Percentiles rank a stretch among this genome's conserved stretches.
phyloP scores from a whole-genome alignment of 2,888 invertebrate species.

The Muschampia plurimacula region DNA sequence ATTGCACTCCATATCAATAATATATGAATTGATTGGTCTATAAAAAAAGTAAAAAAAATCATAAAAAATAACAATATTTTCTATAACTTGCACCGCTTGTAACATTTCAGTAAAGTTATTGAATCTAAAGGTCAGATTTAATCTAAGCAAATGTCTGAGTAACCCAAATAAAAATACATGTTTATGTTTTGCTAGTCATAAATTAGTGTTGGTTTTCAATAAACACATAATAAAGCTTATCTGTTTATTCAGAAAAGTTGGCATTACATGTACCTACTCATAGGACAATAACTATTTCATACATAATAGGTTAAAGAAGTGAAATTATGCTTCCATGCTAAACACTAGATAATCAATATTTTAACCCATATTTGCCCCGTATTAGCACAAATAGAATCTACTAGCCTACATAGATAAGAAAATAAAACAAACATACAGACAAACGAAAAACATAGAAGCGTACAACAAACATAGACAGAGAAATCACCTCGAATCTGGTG shows the following conservation, averaged over 20 bases:
- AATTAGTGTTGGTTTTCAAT: neutral
- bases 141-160: too few relatives aligned
- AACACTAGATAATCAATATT: neutral
- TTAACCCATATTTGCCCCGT: neutral
- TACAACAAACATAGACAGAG: conserved; percentile 41
- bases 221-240: neutral
- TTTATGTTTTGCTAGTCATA: neutral
- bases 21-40: too few relatives aligned
- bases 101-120: too few relatives aligned
- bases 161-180: too few relatives aligned
- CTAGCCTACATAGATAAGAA: conserved; percentile 12
- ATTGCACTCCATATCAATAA: too few relatives aligned
- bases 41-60: too few relatives aligned
- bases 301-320: neutral
- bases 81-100: too few relatives aligned
- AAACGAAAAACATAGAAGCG: conserved; percentile 28
- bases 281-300: neutral
- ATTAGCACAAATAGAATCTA: conserved; percentile 15
- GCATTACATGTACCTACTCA: neutral
- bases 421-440: conserved; percentile 20
- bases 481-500: conserved; percentile 60
- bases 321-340: neutral
- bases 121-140: too few relatives aligned
- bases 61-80: too few relatives aligned
- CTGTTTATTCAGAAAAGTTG: neutral